Evolutionary conservation across 35 echinoderm and acorn worm species (phyloP).

Genomic region (Antedon bifida): DNA sequence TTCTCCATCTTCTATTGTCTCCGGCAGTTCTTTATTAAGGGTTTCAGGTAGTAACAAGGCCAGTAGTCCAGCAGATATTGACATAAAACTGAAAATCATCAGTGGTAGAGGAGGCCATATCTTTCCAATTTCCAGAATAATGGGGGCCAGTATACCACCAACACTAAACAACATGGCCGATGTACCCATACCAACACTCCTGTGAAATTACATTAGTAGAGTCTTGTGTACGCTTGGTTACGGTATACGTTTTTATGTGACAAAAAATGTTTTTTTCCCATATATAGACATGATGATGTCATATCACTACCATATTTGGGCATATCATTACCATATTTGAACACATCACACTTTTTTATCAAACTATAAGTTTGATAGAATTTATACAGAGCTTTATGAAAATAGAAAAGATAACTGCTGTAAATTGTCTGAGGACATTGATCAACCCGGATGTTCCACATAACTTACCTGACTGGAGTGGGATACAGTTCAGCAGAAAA

Average conservation of each 20-base stretch:
- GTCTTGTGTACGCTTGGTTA: not conserved
- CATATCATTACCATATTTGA: no score
- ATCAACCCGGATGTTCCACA: not conserved
- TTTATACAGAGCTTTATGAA: no score
- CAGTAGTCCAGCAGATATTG: slow-evolving; percentile 33
- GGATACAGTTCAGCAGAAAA: no score
- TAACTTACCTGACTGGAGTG: no score
- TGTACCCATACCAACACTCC: slow-evolving; percentile 67
- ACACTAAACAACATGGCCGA: slow-evolving; percentile 41
- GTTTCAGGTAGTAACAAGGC: slow-evolving; percentile 62
- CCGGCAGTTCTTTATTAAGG: slow-evolving; percentile 43
- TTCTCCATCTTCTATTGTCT: slow-evolving; percentile 81
- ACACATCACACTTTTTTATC: no score
- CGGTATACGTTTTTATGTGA: no score
- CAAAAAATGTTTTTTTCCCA: no score
- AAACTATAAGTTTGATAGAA: no score
- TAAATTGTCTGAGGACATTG: not conserved
- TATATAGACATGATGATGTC: no score
- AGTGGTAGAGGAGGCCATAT: slow-evolving; percentile 43
- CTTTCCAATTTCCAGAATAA: slow-evolving; percentile 41
- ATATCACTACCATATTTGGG: no score
- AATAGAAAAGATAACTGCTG: no score
- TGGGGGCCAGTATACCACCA: slow-evolving; percentile 55
- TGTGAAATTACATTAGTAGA: not conserved
- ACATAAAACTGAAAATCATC: slow-evolving; percentile 35